These are phyloP conservation scores for Eupithecia inturbata DNA, from an alignment of 2,888 invertebrate species.

Conservation along the genomic window DNA sequence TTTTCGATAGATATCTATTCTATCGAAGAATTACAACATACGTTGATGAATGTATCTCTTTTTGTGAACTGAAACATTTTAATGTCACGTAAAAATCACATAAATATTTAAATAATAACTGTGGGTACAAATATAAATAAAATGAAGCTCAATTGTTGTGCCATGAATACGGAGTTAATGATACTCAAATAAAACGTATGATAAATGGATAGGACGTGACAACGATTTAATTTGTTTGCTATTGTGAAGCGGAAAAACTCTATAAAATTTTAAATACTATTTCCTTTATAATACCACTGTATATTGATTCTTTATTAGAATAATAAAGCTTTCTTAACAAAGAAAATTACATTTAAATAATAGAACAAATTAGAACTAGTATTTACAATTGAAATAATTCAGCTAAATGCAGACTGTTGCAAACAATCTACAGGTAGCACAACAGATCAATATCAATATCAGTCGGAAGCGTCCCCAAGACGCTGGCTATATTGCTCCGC, in stretches of 20 bases:
- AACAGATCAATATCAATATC: too few relatives aligned
- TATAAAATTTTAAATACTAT: neutral
- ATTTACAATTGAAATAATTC: too few relatives aligned
- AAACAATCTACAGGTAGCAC: too few relatives aligned
- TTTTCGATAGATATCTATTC: too few relatives aligned
- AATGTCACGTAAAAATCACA: neutral
- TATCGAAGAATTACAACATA: neutral
- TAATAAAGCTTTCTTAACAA: neutral
- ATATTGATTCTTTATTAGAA: neutral
- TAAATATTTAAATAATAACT: neutral
- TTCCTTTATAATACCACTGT: neutral
- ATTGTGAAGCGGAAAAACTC: constrained; percentile 15
- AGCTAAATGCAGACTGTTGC: too few relatives aligned
- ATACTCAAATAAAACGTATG: constrained; percentile 34
- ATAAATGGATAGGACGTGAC: constrained; percentile 25
- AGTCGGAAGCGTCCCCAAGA: neutral
- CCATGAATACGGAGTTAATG: constrained; percentile 40
- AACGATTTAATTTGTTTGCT: constrained; percentile 23
- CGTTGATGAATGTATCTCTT: neutral
- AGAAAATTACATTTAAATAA: too few relatives aligned
- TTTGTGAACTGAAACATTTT: neutral
- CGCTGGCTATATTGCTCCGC: neutral
- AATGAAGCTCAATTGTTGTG: constrained; percentile 20
- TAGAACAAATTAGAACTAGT: too few relatives aligned
- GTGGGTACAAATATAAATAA: constrained; percentile 16